phyloP scores from a whole-genome alignment of 2,113 vertebrate genomes.

The Vireo altiloquus region DNA sequence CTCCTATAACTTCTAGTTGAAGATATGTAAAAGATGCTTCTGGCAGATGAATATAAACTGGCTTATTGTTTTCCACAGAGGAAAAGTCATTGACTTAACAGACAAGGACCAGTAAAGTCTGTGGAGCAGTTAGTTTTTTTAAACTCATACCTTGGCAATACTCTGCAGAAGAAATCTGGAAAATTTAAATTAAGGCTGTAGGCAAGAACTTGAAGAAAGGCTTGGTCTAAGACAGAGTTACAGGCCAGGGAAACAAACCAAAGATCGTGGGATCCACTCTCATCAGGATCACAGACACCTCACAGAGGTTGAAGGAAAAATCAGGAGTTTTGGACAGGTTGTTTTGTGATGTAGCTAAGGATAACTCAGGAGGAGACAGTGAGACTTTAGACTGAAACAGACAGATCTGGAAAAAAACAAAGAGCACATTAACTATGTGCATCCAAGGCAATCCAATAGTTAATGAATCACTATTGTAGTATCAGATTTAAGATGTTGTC shows the following conservation, averaged over 20 bases:
- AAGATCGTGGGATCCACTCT: background rate
- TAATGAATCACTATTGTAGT: background rate
- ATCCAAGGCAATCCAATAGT: background rate
- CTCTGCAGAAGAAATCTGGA: background rate
- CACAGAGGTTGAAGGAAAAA: background rate
- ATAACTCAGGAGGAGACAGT: background rate
- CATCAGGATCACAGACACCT: background rate
- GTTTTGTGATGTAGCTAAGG: background rate
- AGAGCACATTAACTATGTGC: fast-evolving
- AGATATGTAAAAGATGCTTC: background rate
- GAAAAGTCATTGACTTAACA: background rate
- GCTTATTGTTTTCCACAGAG: background rate
- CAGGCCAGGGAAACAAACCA: background rate
- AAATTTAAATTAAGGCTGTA: background rate
- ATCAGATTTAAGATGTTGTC: background rate
- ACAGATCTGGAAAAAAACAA: background rate
- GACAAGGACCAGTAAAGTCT: background rate
- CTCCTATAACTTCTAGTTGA: background rate
- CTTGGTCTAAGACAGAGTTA: background rate
- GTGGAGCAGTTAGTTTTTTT: background rate
- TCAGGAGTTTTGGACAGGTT: background rate
- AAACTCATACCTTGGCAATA: background rate
- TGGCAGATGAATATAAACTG: background rate
- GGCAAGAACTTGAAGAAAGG: background rate
- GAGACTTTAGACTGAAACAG: background rate